Evolutionary conservation across 1,140 invertebrate genomes (phyloP), one percentile per base, ranked within the genome.

Genomic region (Ephestia elutella): DNA sequence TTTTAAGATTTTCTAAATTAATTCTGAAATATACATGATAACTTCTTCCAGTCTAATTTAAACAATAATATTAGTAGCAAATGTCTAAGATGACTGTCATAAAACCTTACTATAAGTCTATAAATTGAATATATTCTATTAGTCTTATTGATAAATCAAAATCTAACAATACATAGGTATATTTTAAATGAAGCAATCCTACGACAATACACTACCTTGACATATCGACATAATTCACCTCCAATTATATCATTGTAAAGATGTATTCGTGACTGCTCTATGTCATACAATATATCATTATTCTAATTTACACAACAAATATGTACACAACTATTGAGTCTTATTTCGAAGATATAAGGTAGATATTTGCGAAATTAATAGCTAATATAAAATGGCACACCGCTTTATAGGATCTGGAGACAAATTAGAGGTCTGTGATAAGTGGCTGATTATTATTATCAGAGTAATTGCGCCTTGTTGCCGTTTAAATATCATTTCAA

Each of bases 361-460:
- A 10, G 9, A 13, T 2, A 21, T 53, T 53, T 13, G 11, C 13
- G 8, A n/a, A n/a, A 13, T 11, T 25, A 21, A 0, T n/a, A n/a
- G 19, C 8, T 10, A 11, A 50, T 10, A 50, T 50, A 53, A 25
- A 53, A 53, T 53, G 50, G 18, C 13, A 11, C 5, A 25, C 5
- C 1, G 21, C 17, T 53, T 25, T 20, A 53, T 53, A 44, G 13
- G 38, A 21, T 53, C 50, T 53, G 50, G 50, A 25, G 50, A 53
- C 50, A 53, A 53, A 53, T 53, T 20, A 18, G 50, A 53, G 50
- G 50, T 53, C 13, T 25, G 8, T 32, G 30, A 53, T 53, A 53
- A 53, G 18, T 21, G 50, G 50, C 17, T 53, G 50, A 53, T 53
- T 20, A 53, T 53, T 53, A 53, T 53, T 25, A 53, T 53, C 20